A percentile compares a stretch with the other conserved stretches of the same genome.
These are phyloP conservation scores for Abrostola triplasia DNA, from an alignment of 2,888 invertebrate species.

Conservation along the genomic window DNA sequence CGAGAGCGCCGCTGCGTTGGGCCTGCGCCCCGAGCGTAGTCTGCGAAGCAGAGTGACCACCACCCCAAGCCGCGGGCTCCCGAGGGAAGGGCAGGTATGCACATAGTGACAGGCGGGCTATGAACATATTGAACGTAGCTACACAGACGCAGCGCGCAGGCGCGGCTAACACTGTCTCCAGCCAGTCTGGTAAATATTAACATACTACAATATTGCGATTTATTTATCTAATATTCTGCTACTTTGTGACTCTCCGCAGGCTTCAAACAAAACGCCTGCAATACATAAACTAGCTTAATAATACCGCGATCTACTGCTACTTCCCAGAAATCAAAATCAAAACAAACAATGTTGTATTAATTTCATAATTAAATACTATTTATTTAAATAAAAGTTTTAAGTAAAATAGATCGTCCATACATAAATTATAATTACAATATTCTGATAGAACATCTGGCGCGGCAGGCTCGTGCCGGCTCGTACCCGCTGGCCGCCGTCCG, in stretches of 20 bases:
- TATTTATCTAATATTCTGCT: not conserved
- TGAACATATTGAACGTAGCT: too few species aligned
- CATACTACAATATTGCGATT: not conserved
- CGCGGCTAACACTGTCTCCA: too few species aligned
- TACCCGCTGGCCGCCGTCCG: conserved; percentile 19
- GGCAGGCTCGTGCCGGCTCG: conserved; percentile 3
- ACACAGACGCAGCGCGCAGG: too few species aligned
- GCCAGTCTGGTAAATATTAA: too few species aligned
- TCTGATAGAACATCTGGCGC: conserved; percentile 65
- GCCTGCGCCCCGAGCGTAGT: too few species aligned
- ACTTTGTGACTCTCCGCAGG: not conserved
- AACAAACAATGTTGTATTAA: conserved; percentile 44
- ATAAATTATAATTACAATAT: conserved; percentile 85
- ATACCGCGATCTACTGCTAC: not conserved
- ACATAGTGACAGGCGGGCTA: too few species aligned
- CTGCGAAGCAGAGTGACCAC: too few species aligned
- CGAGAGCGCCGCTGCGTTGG: too few species aligned
- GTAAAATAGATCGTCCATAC: conserved; percentile 81
- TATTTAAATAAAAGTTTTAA: conserved; percentile 82
- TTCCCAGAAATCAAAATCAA: conserved; percentile 17
- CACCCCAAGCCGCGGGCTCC: too few species aligned
- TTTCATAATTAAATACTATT: conserved; percentile 67
- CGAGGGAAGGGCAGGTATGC: too few species aligned
- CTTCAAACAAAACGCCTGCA: not conserved
- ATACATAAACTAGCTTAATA: not conserved